These are phyloP conservation scores for Thymelicus lineola DNA, from an alignment of 2,888 invertebrate species.

Conservation along the genomic window DNA sequence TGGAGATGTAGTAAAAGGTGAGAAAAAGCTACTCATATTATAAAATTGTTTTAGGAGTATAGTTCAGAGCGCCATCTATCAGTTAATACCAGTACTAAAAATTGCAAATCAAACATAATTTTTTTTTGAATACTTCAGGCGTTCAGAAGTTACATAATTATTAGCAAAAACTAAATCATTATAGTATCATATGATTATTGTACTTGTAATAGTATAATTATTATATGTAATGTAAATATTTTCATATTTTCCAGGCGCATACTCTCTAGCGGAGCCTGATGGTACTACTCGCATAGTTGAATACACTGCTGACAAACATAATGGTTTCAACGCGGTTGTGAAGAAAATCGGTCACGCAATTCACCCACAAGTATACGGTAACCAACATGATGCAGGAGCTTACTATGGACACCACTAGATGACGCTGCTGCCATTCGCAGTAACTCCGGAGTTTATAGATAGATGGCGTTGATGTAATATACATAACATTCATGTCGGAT, in stretches of 20 bases:
- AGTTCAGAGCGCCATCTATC: not conserved
- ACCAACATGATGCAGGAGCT: constrained; percentile 52
- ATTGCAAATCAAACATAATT: no score
- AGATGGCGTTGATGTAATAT: constrained; percentile 56
- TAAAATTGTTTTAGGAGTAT: not conserved
- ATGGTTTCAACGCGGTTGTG: constrained; percentile 82
- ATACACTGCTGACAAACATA: constrained; percentile 80
- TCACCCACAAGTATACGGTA: constrained; percentile 74
- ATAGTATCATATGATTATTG: no score
- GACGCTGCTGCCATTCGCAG: constrained; percentile 46
- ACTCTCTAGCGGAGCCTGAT: constrained; percentile 79
- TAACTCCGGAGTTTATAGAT: constrained; percentile 45
- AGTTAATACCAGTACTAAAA: not conserved
- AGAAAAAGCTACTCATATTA: constrained; percentile 10
- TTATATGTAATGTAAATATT: not conserved
- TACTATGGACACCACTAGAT: constrained; percentile 76
- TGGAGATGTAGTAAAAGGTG: constrained; percentile 86
- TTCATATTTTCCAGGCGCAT: constrained; percentile 66
- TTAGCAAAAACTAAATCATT: no score
- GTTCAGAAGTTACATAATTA: no score
- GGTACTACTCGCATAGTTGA: constrained; percentile 82
- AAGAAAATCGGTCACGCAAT: constrained; percentile 78
- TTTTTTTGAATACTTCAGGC: no score
- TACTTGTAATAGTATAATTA: no score
- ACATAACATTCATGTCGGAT: constrained; percentile 1